phyloP scores from a whole-genome alignment of 1,140 invertebrate genomes.

The Bombus balteatus region DNA sequence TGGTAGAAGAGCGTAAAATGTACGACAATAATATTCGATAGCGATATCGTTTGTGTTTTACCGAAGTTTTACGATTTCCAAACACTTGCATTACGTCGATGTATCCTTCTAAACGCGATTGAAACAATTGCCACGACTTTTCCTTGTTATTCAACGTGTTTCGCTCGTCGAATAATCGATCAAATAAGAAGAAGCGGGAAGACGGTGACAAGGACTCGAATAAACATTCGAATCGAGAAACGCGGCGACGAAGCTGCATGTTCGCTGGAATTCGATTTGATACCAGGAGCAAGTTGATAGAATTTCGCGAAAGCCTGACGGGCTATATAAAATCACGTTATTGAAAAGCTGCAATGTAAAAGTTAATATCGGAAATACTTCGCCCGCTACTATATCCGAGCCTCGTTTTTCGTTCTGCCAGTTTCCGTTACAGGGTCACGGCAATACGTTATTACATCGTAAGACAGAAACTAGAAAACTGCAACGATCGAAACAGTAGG shows the following conservation, averaged over 20 bases:
- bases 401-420: not conserved
- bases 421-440: not conserved
- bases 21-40: no score
- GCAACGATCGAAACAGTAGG: not conserved
- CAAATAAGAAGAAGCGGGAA: no score
- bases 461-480: not conserved
- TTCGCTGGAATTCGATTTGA: slow-evolving; percentile 3
- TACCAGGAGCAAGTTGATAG: slow-evolving; percentile 12
- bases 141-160: no score
- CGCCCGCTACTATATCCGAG: slow-evolving; percentile 6
- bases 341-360: slow-evolving; percentile 36
- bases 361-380: slow-evolving; percentile 58
- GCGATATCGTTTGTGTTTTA: no score
- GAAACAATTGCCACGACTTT: no score
- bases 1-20: not conserved
- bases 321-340: slow-evolving; percentile 8
- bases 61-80: no score
- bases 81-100: no score
- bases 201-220: no score
- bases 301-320: slow-evolving; percentile 16
- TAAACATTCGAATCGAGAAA: not conserved
- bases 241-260: not conserved
- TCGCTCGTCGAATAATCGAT: no score
- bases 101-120: no score
- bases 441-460: no score